Conservation (phyloP, 2,797 vertebrate species). For the Gymnoscopelus microlampas region DNA sequence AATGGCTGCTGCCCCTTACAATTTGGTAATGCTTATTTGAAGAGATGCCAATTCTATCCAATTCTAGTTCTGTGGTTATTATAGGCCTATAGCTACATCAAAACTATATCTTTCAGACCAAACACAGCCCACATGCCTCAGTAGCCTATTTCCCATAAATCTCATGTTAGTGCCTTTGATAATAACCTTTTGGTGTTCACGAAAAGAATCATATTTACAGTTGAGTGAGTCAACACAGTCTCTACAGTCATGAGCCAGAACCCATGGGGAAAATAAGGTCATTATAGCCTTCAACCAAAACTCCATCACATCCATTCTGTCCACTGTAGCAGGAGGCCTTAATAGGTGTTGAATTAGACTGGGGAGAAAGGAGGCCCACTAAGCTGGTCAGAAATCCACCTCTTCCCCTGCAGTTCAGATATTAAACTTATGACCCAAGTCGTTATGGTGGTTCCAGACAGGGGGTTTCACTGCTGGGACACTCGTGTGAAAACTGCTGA, state of each 20-base stretch:
- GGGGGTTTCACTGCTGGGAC: neutral
- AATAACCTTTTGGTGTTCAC: slow-evolving; percentile 47
- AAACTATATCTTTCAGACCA: slow-evolving; percentile 30
- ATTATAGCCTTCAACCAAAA: slow-evolving; percentile 63
- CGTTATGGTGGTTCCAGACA: slow-evolving; percentile 14
- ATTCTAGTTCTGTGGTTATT: slow-evolving; percentile 45
- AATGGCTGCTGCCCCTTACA: too few species aligned
- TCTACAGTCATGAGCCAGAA: slow-evolving; percentile 47
- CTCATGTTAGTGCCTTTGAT: slow-evolving; percentile 7
- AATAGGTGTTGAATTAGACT: slow-evolving; percentile 56
- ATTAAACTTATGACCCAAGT: slow-evolving; percentile 60
- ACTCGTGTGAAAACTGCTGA: slow-evolving; percentile 32
- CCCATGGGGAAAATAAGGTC: slow-evolving; percentile 51
- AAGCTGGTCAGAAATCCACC: slow-evolving; percentile 46
- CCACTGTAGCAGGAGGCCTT: slow-evolving; percentile 45
- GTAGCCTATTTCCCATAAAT: slow-evolving; percentile 41
- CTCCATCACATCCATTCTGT: slow-evolving; percentile 50
- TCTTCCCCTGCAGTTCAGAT: slow-evolving; percentile 42
- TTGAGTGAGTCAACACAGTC: slow-evolving; percentile 62
- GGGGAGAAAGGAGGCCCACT: slow-evolving; percentile 41
- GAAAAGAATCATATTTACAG: slow-evolving; percentile 66
- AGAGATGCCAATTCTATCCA: too few species aligned
- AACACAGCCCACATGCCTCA: slow-evolving; percentile 17
- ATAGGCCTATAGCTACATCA: slow-evolving; percentile 23
- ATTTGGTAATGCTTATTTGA: too few species aligned